Evolutionary conservation across 2,888 invertebrate species (phyloP).

Genomic region (Mylabris sibirica): DNA sequence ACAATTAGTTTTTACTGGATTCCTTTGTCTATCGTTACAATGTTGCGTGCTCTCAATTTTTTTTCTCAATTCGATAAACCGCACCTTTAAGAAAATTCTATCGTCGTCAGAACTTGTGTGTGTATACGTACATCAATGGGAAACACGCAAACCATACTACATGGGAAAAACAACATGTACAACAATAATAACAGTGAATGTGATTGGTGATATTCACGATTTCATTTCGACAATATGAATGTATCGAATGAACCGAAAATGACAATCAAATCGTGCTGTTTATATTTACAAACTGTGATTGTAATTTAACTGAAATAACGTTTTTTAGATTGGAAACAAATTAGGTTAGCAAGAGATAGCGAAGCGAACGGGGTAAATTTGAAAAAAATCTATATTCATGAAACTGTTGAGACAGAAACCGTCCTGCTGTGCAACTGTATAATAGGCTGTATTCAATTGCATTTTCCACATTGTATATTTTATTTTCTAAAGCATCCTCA

Average conservation of each 20-base stretch:
- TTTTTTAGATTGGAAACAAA: neutral
- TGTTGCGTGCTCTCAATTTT: conserved; percentile 26
- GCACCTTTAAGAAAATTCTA: conserved; percentile 27
- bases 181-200: neutral
- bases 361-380: conserved; percentile 19
- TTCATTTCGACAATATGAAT: neutral
- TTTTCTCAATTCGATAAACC: conserved; percentile 9
- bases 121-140: conserved; percentile 2
- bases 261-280: neutral
- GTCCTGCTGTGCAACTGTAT: conserved; percentile 38
- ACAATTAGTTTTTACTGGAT: conserved; percentile 41
- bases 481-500: conserved; percentile 48
- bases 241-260: neutral
- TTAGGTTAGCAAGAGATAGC: conserved; percentile 16
- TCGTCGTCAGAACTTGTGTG: conserved; percentile 23
- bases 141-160: conserved; percentile 25
- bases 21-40: conserved; percentile 33
- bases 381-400: neutral
- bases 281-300: neutral
- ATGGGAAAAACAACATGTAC: conserved; percentile 6
- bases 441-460: conserved; percentile 45
- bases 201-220: neutral
- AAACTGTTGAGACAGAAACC: conserved; percentile 25
- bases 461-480: conserved; percentile 50
- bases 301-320: neutral